These are phyloP conservation scores for Lysandra bellargus DNA, from an alignment of 2,888 invertebrate species.

Conservation along the genomic window DNA sequence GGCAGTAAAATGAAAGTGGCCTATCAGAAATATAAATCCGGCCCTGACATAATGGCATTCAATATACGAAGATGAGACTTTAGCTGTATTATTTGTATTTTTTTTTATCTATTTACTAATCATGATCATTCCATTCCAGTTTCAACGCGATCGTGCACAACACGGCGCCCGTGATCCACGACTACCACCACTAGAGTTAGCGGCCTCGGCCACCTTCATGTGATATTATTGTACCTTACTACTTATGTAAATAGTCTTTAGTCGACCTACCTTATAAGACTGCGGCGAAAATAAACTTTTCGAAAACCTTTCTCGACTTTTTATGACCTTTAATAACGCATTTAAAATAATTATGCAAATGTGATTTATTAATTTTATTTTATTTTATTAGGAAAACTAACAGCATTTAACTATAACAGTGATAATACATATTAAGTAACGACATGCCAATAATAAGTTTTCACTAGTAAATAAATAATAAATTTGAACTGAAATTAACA, in stretches of 20 bases:
- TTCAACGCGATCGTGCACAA: slow-evolving; percentile 79
- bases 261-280: slow-evolving; percentile 73
- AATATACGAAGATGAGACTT: too few relatives aligned
- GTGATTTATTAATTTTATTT: background rate
- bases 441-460: too few relatives aligned
- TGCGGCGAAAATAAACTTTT: slow-evolving; percentile 79
- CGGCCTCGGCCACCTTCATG: slow-evolving; percentile 61
- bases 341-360: background rate
- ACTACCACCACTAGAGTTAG: slow-evolving; percentile 61
- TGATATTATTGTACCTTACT: slow-evolving; percentile 73
- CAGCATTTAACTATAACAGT: too few relatives aligned
- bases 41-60: too few relatives aligned
- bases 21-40: too few relatives aligned
- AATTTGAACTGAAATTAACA: too few relatives aligned
- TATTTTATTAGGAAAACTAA: too few relatives aligned
- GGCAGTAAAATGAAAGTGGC: too few relatives aligned
- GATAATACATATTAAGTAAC: too few relatives aligned
- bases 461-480: too few relatives aligned
- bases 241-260: slow-evolving; percentile 74
- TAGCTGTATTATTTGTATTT: too few relatives aligned
- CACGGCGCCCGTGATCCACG: slow-evolving; percentile 71
- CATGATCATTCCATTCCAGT: slow-evolving; percentile 52
- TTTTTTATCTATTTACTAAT: background rate
- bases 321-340: background rate
- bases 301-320: slow-evolving; percentile 47